Evolutionary conservation across 1,140 invertebrate species (phyloP), one percentile per base, ranked within the genome.

Genomic region (Nasonia longicornis): DNA sequence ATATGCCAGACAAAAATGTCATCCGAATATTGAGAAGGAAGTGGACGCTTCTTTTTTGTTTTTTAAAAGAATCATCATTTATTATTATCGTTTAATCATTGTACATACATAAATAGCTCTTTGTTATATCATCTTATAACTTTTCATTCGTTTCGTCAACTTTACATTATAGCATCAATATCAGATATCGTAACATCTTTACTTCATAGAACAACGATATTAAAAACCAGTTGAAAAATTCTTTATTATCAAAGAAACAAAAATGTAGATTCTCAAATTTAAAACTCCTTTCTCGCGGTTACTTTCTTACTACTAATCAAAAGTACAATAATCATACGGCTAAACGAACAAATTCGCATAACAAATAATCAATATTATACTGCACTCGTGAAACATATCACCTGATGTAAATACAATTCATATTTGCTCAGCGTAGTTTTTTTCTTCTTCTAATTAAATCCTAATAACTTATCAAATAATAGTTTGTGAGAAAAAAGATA

Each of bases 31-130:
- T 58, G 16, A 58, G 16, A 58, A 16, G 52, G 7, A 20, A 7
- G 14, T 20, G 4, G 6, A 58, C 6, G 38, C 38, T 7, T 42
- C 38, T 7, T 42, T 8, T 58, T 7, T 58, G n/a, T 58, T 58
- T 58, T 58, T 58, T 67, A 67, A 29, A 67, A 67, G 66, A 67
- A 67, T 67, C n/a, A 58, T 58, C 26, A 31, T 67, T 67, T 67
- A 67, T 67, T 67, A 67, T 29, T 67, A 7, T 14, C n/a, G 4
- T 58, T 66, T 14, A 67, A 29, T 67, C 66, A 31, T 7, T 67
- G 31, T 29, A 29, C 29, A 29, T 67, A 67, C 66, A 67, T 67
- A 67, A 67, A 67, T 67, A 67, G 29, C 66, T 12, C 31, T 67
- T 16, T 16, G 29, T 67, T 67, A 26, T 31, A 67, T 31, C 11